Evolutionary conservation across 2,113 vertebrate species (phyloP).

Genomic region (Phyllostomus hastatus): DNA sequence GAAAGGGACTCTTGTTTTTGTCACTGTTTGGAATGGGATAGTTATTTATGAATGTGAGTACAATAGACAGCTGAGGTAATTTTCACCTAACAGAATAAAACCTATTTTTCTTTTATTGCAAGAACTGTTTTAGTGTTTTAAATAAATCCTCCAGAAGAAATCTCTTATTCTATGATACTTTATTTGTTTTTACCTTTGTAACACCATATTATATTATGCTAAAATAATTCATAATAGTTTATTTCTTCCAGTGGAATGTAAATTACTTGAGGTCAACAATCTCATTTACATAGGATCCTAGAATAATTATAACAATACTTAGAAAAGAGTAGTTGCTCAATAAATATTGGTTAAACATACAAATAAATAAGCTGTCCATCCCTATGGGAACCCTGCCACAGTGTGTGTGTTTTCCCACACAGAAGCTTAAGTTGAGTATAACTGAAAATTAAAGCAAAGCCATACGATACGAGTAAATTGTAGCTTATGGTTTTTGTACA

Average conservation of each 20-base stretch:
- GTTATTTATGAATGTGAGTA: slow-evolving; percentile 10
- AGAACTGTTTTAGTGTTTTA: neutral
- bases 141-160: neutral
- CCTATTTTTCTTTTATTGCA: neutral
- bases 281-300: neutral
- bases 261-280: neutral
- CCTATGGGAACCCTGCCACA: neutral
- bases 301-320: neutral
- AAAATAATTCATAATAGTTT: neutral
- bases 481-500: neutral
- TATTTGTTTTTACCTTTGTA: neutral
- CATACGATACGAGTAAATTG: neutral
- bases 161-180: neutral
- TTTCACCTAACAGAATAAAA: neutral
- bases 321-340: neutral
- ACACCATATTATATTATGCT: neutral
- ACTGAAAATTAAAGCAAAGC: neutral
- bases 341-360: slow-evolving; percentile 33
- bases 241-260: neutral
- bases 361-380: slow-evolving; percentile 7
- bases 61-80: neutral
- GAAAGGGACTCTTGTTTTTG: neutral
- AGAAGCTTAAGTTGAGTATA: neutral
- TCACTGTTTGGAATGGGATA: neutral
- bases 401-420: no score